Evolutionary conservation across 2,797 vertebrate species (phyloP), one percentile per base, ranked within the genome.

Genomic region (Myripristis jacobus): DNA sequence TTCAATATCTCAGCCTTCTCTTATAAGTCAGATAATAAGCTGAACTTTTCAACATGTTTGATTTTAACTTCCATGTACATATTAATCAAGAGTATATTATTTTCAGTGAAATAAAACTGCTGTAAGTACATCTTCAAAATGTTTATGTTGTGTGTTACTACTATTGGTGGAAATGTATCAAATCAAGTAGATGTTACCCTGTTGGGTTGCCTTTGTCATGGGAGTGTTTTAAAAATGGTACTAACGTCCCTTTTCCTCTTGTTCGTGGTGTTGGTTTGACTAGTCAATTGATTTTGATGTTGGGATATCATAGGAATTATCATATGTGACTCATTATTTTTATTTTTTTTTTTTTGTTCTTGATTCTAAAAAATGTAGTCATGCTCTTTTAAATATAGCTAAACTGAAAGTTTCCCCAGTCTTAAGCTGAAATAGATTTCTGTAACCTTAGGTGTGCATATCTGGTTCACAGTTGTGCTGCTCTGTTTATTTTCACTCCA

Each of bases 31-130:
- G 44, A 67, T 60, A 66, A 79, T 85, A 82, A 79, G 68, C 75
- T 78, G 73, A 53, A 72, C 16, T 73, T n/a, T 58, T 66, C 18
- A 8, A 61, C 55, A 59, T 27, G 7, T 66, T 70, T 66, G 34
- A 15, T 81, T 82, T 80, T 47, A 66, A 54, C 44, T 76, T 79
- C 29, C 21, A 51, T 90, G 79, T 81, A 86, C 74, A 87, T 88
- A 83, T 62, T 87, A 63, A 73, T 57, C 59, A 21, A 62, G 74
- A 84, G 34, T 77, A 70, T 80, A 77, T 80, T 79, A 57, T 83
- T 87, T 89, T 85, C 22, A 46, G 73, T 84, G 66, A 75, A 79
- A 84, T 80, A 55, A 83, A 79, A 29, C 29, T 13, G 12, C 21
- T 43, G 6, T 58, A 41, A 87, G 54, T 78, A 68, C 59, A 81